These are phyloP conservation scores for Notarius quadriscutis DNA, from an alignment of 2,113 vertebrate species.

Conservation along the genomic window DNA sequence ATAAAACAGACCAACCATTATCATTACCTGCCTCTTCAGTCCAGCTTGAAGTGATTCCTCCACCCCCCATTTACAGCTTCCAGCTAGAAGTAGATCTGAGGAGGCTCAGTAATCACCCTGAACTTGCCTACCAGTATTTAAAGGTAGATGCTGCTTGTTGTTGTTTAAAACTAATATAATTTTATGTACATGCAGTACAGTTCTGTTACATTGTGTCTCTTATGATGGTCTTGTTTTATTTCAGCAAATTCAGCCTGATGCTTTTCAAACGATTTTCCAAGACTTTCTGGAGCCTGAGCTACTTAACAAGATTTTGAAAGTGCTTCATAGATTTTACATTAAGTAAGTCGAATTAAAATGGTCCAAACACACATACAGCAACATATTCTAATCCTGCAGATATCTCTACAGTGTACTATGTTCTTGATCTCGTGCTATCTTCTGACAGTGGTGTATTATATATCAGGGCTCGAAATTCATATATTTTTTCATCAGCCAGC, in stretches of 20 bases:
- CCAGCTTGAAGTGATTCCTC: conserved; percentile 65
- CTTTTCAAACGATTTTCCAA: conserved; percentile 83
- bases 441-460: too few relatives aligned
- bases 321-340: conserved; percentile 82
- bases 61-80: conserved; percentile 85
- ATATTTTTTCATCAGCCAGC: too few relatives aligned
- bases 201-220: neutral
- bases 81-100: conserved; percentile 92
- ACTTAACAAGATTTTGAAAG: conserved; percentile 84
- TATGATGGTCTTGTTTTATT: conserved; percentile 4
- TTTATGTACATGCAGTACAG: too few relatives aligned
- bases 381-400: neutral
- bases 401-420: neutral
- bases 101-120: conserved; percentile 77
- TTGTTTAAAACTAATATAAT: too few relatives aligned
- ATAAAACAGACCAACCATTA: neutral
- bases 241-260: conserved; percentile 87
- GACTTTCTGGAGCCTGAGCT: conserved; percentile 89
- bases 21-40: neutral
- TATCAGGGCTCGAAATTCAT: too few relatives aligned
- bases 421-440: neutral
- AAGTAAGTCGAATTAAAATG: conserved; percentile 73
- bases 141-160: conserved; percentile 72
- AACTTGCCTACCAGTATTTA: conserved; percentile 83
- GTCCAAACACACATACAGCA: neutral